Evolutionary conservation across 2,113 vertebrate species (phyloP), one percentile per base, ranked within the genome.

Genomic region (Hyaena hyaena): DNA sequence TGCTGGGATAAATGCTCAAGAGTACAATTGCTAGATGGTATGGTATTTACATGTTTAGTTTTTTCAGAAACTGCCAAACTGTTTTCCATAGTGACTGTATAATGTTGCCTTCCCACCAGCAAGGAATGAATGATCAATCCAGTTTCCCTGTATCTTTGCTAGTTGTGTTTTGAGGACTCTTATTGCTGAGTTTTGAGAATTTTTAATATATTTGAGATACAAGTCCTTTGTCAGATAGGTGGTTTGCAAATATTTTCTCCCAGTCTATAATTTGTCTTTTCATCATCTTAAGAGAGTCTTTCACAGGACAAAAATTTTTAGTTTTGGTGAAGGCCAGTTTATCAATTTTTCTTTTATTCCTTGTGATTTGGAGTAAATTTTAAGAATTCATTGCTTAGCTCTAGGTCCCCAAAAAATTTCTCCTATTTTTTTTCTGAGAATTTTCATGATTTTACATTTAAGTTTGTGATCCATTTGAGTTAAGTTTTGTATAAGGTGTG

Each of bases 161-260:
- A 53, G 26, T 26, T 73, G 55, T 81, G 33, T 63, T 80, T 71
- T 45, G 50, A 88, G 68, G 35, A 73, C 58, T 89, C 43, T 84
- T 39, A 45, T 24, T 65, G 68, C 14, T 92, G 26, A 48, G 23
- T 71, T 94, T 87, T 66, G 61, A 89, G 73, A 76, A 43, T 65
- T 73, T 35, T 85, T 69, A 15, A 50, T 55, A 61, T 50, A 43
- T 50, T 84, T 28, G 84, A 79, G 43, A 84, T 88, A n/a, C 12
- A 79, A 35, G 48, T 80, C 69, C 55, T 84, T 31, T 35, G 21
- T 83, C 45, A 88, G 17, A n/a, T 79, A 79, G 12, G 0, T 63
- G 65, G 14, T 95, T 96, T 95, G 71, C 21, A 83, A 58, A 81
- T 92, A 92, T 89, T 89, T 91, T 92, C 71, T 79, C 14, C 55